These are phyloP conservation scores for Hydrotaea cyrtoneurina DNA, from an alignment of 2,888 invertebrate species.

Conservation along the genomic window DNA sequence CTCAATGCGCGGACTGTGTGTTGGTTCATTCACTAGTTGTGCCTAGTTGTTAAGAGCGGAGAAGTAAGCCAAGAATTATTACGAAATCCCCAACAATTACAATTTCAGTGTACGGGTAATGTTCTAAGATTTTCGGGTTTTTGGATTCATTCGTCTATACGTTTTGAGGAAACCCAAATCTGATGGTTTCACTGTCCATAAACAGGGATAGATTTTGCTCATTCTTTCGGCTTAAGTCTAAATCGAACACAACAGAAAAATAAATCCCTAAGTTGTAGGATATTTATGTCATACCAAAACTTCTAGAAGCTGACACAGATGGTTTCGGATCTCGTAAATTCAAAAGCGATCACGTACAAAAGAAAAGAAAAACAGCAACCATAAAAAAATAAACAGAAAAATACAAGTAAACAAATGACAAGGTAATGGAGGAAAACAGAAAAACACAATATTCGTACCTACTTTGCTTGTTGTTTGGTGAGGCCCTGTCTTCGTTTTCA, in stretches of 20 bases:
- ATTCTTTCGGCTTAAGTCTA: no score
- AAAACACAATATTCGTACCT: conserved; percentile 36
- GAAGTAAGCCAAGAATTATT: no score
- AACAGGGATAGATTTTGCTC: no score
- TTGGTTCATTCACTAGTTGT: no score
- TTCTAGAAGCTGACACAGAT: conserved; percentile 53
- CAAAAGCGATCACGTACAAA: conserved; percentile 54
- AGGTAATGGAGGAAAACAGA: conserved; percentile 55
- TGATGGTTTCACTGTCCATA: no score
- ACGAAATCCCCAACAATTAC: no score
- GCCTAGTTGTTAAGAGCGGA: no score
- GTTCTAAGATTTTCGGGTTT: no score
- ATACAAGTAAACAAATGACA: conserved; percentile 47
- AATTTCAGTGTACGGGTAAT: no score
- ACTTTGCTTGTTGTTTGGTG: conserved; percentile 29
- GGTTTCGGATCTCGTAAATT: conserved; percentile 53
- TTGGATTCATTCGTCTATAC: no score
- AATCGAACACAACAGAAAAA: neutral
- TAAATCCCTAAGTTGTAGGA: conserved; percentile 7
- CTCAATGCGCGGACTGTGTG: no score
- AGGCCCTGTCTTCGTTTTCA: neutral
- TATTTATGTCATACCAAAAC: neutral
- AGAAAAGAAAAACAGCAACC: conserved; percentile 39
- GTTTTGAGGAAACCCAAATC: no score
- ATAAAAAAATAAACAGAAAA: conserved; percentile 18